phyloP scores from a whole-genome alignment of 2,888 invertebrate genomes.

The Galerucella nymphaeae region DNA sequence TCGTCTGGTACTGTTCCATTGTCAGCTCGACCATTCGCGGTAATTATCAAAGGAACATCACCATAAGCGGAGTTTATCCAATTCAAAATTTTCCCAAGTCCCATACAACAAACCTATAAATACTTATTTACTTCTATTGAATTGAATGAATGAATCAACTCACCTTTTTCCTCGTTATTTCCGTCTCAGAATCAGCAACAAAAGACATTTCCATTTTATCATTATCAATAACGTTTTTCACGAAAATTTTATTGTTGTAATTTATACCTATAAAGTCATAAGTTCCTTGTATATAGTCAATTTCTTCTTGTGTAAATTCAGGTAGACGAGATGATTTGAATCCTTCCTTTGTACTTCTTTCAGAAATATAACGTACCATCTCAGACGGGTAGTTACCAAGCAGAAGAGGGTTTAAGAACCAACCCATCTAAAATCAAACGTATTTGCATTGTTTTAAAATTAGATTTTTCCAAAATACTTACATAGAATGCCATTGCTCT shows the following conservation, averaged over 20 bases:
- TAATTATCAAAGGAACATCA: constrained; percentile 69
- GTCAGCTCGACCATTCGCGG: constrained; percentile 70
- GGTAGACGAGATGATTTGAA: constrained; percentile 73
- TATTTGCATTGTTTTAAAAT: too few relatives aligned
- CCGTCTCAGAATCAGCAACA: constrained; percentile 66
- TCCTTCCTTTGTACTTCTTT: constrained; percentile 70
- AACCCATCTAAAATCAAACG: constrained; percentile 41
- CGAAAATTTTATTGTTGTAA: constrained; percentile 74
- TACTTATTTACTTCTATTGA: too few relatives aligned
- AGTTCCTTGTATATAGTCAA: constrained; percentile 67
- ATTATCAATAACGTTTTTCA: constrained; percentile 49
- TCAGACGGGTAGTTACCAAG: constrained; percentile 74
- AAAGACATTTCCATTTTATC: constrained; percentile 49
- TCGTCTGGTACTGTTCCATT: constrained; percentile 64
- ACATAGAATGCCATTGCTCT: constrained; percentile 65
- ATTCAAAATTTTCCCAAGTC: constrained; percentile 68
- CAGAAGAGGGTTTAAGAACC: constrained; percentile 70
- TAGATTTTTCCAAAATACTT: constrained; percentile 3
- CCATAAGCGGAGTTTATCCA: constrained; percentile 61
- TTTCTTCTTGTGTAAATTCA: constrained; percentile 70
- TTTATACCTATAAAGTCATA: constrained; percentile 81
- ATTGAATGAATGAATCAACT: too few relatives aligned
- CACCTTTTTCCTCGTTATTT: too few relatives aligned
- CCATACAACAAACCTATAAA: constrained; percentile 48
- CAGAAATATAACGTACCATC: constrained; percentile 71